Evolutionary conservation across 2,888 invertebrate species (phyloP), one percentile per base, ranked within the genome.

Genomic region (Melinaea marsaeus): DNA sequence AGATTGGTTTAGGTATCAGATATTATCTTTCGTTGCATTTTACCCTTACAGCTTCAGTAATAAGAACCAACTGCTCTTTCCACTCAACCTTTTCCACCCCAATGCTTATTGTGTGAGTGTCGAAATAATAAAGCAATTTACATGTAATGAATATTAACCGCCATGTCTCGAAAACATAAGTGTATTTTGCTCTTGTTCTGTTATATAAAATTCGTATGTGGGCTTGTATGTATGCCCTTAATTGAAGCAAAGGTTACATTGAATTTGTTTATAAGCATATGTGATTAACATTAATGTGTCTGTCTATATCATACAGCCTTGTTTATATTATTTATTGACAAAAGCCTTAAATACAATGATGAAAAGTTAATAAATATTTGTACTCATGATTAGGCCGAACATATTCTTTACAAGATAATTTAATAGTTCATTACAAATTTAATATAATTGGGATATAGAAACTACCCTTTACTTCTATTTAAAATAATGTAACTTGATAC

Each of bases 51-150:
- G 33, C 4, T 32, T 47, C 4, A 35, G 9, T 13, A 47, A 61
- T 63, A 61, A 65, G 65, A 45, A 45, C 47, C 58, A 65, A 61
- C 33, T 11, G 47, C 22, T 55, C 48, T 22, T 33, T 34, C 37
- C 55, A 61, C 42, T 42, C 55, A 58, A 58, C 13, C 58, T n/a
- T 22, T 46, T n/a, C 33, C 45, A 57, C 61, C 62, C 54, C 55
- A 57, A 42, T 55, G 63, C 46, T 59, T 60, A 61, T 61, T 65
- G 55, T 64, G 60, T 55, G 63, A 60, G 63, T 67, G 67, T 63
- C 54, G 64, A 69, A 67, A 67, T 67, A 67, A 70, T 69, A 69
- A 69, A 71, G 68, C 65, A 60, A 68, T 71, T 72, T 67, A 62
- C 67, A 71, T 71, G 55, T 59, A 60, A 69, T 69, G 69, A 71